Evolutionary conservation across 2,113 vertebrate species (phyloP).

Genomic region (Colaptes auratus): DNA sequence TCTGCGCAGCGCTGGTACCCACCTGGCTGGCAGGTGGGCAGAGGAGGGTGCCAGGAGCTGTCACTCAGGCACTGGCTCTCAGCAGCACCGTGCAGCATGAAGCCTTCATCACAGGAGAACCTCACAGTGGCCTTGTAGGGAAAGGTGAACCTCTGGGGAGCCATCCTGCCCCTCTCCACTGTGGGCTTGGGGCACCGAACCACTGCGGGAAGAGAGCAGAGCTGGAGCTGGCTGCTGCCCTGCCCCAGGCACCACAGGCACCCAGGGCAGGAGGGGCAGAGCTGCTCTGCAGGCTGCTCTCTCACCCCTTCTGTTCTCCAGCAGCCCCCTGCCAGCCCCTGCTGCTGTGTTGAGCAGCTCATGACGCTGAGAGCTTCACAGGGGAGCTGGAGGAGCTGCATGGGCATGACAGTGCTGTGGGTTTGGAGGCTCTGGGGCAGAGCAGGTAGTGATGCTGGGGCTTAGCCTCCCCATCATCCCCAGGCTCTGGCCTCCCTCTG

Average conservation of each 20-base stretch:
- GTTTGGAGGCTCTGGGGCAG: not conserved
- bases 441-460: not conserved
- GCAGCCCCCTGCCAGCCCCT: not conserved
- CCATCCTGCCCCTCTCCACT: not conserved
- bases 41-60: conserved; percentile 35
- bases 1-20: not conserved
- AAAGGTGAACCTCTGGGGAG: not conserved
- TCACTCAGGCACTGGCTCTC: conserved; percentile 48
- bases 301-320: not conserved
- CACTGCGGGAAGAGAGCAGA: not conserved
- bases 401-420: accelerated
- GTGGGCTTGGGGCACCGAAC: conserved; percentile 64
- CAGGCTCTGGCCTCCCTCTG: not conserved
- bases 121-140: not conserved
- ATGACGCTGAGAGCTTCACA: accelerated
- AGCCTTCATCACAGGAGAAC: conserved; percentile 34
- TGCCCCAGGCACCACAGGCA: not conserved
- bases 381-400: not conserved
- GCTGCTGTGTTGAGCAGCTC: not conserved
- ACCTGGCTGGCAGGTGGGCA: conserved; percentile 65
- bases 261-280: accelerated
- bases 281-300: not conserved
- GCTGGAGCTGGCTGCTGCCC: not conserved
- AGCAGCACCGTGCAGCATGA: not conserved
- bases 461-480: not conserved